Conservation (phyloP, 2,888 invertebrate species). For the Endotricha flammealis region DNA sequence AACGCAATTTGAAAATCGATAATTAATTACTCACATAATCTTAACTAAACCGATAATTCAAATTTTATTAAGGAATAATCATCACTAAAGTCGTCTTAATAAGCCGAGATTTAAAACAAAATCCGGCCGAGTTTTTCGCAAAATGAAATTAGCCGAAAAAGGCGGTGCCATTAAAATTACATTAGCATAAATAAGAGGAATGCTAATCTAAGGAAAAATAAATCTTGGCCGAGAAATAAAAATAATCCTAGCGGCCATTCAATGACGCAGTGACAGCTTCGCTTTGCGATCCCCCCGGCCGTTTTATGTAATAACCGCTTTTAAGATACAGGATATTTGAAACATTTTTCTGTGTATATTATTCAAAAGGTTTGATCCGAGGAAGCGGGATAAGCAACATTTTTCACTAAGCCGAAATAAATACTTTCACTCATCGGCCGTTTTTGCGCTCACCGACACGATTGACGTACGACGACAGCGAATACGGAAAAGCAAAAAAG, state of each 20-base stretch:
- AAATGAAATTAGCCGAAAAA: slow-evolving; percentile 76
- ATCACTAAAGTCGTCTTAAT: slow-evolving; percentile 61
- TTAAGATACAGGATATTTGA: background rate
- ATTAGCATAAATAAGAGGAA: slow-evolving; percentile 78
- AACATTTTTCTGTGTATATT: no score
- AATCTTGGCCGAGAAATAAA: slow-evolving; percentile 70
- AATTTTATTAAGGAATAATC: slow-evolving; percentile 57
- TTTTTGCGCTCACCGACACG: no score
- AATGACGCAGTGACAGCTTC: slow-evolving; percentile 58
- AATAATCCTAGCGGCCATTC: slow-evolving; percentile 61
- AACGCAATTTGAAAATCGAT: slow-evolving; percentile 5
- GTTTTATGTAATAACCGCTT: background rate
- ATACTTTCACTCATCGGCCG: no score
- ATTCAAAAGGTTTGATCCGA: no score
- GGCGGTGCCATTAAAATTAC: slow-evolving; percentile 76
- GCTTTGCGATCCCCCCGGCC: slow-evolving; percentile 27
- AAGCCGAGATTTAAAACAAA: slow-evolving; percentile 66
- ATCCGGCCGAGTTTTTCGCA: slow-evolving; percentile 65
- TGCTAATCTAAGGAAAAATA: slow-evolving; percentile 76
- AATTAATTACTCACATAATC: slow-evolving; percentile 19
- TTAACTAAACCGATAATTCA: slow-evolving; percentile 53
- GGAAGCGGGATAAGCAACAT: no score
- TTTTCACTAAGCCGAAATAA: no score
- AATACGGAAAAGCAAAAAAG: no score
- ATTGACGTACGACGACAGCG: no score